Conservation (phyloP, 1,140 invertebrate species). For the Rhagoletis zephyria region DNA sequence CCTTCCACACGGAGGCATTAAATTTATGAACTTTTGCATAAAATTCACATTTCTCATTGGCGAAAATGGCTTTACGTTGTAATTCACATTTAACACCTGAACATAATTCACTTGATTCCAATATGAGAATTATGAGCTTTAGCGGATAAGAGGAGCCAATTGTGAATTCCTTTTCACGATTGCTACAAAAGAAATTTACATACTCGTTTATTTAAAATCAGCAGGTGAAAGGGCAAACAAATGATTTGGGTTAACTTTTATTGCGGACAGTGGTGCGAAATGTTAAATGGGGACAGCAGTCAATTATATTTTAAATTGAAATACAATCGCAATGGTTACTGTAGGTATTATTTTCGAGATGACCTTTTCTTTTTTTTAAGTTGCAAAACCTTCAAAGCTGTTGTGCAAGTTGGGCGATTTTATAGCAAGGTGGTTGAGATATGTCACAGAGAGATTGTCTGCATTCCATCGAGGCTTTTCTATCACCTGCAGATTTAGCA, state of each 20-base stretch:
- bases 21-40: slow-evolving; percentile 51
- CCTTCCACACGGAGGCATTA: background rate
- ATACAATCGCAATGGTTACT: no score
- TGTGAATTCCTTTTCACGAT: slow-evolving; percentile 49
- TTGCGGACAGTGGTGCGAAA: background rate
- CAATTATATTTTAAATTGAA: no score
- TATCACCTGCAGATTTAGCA: no score
- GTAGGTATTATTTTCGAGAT: no score
- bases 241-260: slow-evolving; percentile 34
- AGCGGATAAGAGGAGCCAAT: slow-evolving; percentile 47
- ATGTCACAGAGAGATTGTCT: no score
- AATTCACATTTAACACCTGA: slow-evolving; percentile 52
- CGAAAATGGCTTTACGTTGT: slow-evolving; percentile 32
- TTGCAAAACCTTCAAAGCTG: no score
- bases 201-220: slow-evolving; percentile 23
- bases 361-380: no score
- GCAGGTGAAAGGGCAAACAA: slow-evolving; percentile 51
- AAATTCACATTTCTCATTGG: slow-evolving; percentile 44
- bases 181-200: slow-evolving; percentile 31
- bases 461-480: no score
- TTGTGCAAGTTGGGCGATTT: no score
- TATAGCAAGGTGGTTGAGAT: no score
- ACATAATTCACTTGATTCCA: slow-evolving; percentile 51
- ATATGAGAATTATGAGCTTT: slow-evolving; percentile 52
- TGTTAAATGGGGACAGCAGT: background rate